Evolutionary conservation across 2,113 vertebrate species (phyloP), one percentile per base, ranked within the genome.

Genomic region (Zosterops pallidus): DNA sequence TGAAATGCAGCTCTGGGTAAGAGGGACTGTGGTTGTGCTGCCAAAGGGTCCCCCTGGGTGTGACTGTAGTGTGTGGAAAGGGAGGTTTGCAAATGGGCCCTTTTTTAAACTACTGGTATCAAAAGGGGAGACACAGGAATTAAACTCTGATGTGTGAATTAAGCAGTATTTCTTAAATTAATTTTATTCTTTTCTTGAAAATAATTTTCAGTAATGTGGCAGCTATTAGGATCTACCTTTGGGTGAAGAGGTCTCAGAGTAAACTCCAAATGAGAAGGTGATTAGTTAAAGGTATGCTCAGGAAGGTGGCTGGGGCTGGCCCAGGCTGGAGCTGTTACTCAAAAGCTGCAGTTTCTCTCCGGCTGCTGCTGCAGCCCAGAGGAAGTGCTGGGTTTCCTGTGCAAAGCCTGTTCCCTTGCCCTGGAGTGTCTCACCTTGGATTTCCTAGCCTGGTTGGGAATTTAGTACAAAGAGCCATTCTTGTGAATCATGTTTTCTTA

Each of bases 311-410:
- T 5, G 86, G 29, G 9, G 28, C 2, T 70, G 71, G 80, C 83
- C 44, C 4, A 2, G 16, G 25, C 0, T 11, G 76, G 76, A 52
- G 63, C 26, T 8, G 7, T 5, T 44, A 4, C 53, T 81, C 78
- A 31, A 6, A 11, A 13, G 76, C 85, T 52, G 46, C 17, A 1
- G 39, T 69, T 87, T 14, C 42, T 64, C 70, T 35, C 24, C 0
- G 0, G 17, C 46, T 47, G 75, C 90, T 96, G 93, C 82, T 62
- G 86, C 74, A 95, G 92, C 70, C 31, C 47, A 67, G 92, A 96
- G 97, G 96, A 97, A 97, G 90, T 49, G 0, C 94, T 77, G 92
- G 90, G 92, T 97, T 97, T 97, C 96, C 97, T 95, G 94, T 95
- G 91, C 89, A 76, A 14, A 83, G 63, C 56, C 80, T 21, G 41